These are phyloP conservation scores for Gracilinanus agilis DNA, from an alignment of 2,113 vertebrate species.

Conservation along the genomic window DNA sequence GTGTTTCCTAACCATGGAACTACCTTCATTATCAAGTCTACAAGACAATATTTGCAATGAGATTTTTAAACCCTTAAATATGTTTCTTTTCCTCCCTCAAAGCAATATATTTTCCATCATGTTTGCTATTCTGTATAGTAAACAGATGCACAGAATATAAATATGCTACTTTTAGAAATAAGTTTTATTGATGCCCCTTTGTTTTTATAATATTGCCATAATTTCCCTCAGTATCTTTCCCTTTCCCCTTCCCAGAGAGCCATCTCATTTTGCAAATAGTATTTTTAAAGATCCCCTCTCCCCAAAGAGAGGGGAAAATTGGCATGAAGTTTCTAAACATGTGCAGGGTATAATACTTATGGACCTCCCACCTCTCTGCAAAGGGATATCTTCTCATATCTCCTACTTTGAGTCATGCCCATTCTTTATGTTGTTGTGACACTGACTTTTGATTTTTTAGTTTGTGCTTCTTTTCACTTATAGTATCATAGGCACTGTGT, in stretches of 20 bases:
- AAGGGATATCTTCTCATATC: neutral
- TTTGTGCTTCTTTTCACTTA: neutral
- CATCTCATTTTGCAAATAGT: neutral
- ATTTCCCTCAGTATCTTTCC: neutral
- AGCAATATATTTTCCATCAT: slow-evolving; percentile 47
- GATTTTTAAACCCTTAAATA: neutral
- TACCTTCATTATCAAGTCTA: neutral
- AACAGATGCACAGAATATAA: slow-evolving; percentile 8
- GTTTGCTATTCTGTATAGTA: slow-evolving; percentile 41
- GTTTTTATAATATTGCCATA: neutral
- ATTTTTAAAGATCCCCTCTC: neutral
- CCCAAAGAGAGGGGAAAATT: neutral
- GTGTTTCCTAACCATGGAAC: neutral
- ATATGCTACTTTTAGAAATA: neutral
- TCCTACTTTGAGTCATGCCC: neutral
- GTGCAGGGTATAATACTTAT: neutral
- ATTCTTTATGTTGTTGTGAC: neutral
- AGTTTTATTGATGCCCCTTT: neutral
- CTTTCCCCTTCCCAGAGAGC: neutral
- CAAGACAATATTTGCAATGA: neutral
- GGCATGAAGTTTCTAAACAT: neutral
- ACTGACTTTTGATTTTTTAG: neutral
- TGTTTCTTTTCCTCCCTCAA: slow-evolving; percentile 32
- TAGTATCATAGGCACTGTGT: neutral
- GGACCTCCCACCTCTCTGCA: neutral